Evolutionary conservation across 23 tunicate genomes (phyloP), one percentile per base, ranked within the genome.

Genomic region (Phallusia fumigata): DNA sequence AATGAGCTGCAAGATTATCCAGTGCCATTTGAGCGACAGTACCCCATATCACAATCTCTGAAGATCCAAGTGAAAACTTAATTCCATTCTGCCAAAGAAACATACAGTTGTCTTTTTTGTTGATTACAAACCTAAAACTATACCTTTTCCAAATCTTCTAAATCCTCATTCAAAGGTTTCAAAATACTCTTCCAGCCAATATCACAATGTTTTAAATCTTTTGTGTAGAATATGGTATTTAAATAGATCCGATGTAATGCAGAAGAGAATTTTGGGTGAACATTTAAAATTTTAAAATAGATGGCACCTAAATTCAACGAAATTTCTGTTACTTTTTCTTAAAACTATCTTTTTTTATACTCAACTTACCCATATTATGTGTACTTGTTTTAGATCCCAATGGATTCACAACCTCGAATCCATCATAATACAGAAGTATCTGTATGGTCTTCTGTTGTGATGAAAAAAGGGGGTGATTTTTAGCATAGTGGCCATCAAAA

Each of bases 401-500:
- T 58, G 69, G 69, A 58, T 58, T 58, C 16, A 58, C 69, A 58
- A 58, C 69, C 69, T 58, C 69, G 69, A 58, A 58, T 58, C 69
- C 69, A 58, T 58, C 69, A 58, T 58, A 58, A 58, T 58, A 58
- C 69, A 58, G 69, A 58, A 58, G 69, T 58, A 58, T 58, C 69
- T 58, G 69, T 58, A 58, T 58, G 69, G 69, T 58, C 16, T 58
- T 58, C 16, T 58, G 69, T 58, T 58, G 69, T 58, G 16, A 58
- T 58, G 69, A 58, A 58, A 58, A 58, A 58, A 58, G 69, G 11
- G 69, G 69, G 69, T 58, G 69, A 58, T 58, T 58, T 58, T 58
- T 58, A 58, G 69, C 69, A 58, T 58, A 58, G 69, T 58, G 69
- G 69, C 69, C 69, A 58, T 58, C 69, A 58, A 58, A 58, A 58